These are phyloP conservation scores for Acipenser transmontanus DNA, from an alignment of 2,797 vertebrate genomes.

Conservation along the genomic window DNA sequence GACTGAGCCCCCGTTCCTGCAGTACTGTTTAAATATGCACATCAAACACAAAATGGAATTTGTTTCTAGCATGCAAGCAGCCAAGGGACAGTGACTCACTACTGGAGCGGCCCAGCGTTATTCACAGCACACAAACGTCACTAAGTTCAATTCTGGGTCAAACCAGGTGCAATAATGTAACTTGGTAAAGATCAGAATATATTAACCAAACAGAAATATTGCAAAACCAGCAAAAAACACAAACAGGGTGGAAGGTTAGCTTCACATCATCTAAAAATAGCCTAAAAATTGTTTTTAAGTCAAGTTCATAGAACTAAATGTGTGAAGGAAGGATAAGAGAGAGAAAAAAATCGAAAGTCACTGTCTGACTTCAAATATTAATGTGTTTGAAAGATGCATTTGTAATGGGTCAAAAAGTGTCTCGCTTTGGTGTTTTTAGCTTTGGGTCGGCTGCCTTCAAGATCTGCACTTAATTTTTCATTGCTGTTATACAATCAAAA, in stretches of 20 bases:
- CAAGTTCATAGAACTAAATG: neutral
- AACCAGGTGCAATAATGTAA: neutral
- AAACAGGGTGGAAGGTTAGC: neutral
- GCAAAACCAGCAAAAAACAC: neutral
- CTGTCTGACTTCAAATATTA: no score
- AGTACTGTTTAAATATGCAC: neutral
- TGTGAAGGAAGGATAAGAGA: no score
- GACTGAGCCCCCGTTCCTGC: no score
- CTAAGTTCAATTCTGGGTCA: neutral
- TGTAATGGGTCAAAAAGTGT: no score
- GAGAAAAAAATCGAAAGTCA: no score
- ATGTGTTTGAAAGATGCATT: no score
- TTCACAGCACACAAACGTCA: neutral
- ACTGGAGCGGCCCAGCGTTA: neutral
- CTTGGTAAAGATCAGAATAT: neutral
- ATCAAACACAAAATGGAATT: slow-evolving; percentile 1
- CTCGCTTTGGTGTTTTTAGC: no score
- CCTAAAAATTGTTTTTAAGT: neutral
- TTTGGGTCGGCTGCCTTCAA: no score
- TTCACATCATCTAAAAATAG: no score
- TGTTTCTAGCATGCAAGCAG: neutral
- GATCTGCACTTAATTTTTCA: no score
- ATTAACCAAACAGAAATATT: neutral
- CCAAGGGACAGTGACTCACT: neutral
- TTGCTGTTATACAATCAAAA: no score